A percentile compares a stretch with the other conserved stretches of the same genome.
phyloP scores from a whole-genome alignment of 2,797 vertebrate genomes.

The Huso huso region DNA sequence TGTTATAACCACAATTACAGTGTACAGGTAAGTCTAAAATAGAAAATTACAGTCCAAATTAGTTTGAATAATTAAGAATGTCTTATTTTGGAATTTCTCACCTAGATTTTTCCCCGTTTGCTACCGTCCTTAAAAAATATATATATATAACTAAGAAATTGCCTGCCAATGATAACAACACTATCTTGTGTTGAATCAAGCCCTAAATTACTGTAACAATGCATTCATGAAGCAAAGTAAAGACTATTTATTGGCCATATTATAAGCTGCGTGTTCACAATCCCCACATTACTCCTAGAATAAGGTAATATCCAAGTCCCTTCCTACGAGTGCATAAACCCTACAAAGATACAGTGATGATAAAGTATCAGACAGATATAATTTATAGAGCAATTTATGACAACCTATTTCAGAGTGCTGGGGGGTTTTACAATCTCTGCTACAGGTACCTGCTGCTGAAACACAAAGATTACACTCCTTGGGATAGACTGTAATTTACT shows the following conservation, averaged over 20 bases:
- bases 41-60: too few species aligned
- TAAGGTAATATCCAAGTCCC: neutral
- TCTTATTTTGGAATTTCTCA: too few species aligned
- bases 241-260: neutral
- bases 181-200: neutral
- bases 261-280: neutral
- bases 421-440: constrained; percentile 48
- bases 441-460: constrained; percentile 52
- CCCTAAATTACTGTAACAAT: neutral
- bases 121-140: too few species aligned
- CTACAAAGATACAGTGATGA: constrained; percentile 28
- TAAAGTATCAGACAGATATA: constrained; percentile 46
- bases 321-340: constrained; percentile 7
- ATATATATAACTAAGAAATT: too few species aligned
- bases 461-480: constrained; percentile 53
- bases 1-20: too few species aligned
- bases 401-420: constrained; percentile 46
- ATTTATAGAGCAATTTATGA: constrained; percentile 54
- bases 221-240: neutral
- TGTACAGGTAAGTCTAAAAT: too few species aligned
- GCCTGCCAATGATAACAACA: too few species aligned
- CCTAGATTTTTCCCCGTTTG: too few species aligned
- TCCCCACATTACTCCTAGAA: neutral
- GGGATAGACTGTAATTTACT: constrained; percentile 56
- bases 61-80: too few species aligned